phyloP scores from a whole-genome alignment of 2,113 vertebrate genomes.

The Brachypteracias leptosomus region DNA sequence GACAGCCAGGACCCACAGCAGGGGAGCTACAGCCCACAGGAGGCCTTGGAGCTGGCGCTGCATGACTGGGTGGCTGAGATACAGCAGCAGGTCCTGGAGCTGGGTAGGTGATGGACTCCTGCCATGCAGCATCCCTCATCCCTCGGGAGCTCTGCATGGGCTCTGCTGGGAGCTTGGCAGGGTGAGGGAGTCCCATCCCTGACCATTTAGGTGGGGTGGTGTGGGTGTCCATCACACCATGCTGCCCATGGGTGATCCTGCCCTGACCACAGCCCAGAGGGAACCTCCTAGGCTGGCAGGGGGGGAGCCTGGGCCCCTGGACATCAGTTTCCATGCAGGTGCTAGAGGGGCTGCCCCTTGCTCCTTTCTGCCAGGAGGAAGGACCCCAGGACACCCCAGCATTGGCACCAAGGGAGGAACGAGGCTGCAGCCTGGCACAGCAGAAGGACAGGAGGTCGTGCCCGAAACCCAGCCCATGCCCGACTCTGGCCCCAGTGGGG shows the following conservation, averaged over 20 bases:
- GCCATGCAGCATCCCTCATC: accelerated
- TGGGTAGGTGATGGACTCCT: conserved; percentile 63
- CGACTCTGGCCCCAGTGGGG: accelerated
- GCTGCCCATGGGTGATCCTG: neutral
- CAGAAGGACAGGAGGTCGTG: neutral
- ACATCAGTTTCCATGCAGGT: neutral
- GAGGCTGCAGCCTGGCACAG: neutral
- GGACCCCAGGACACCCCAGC: neutral
- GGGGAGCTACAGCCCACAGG: conserved; percentile 76
- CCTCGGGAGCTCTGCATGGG: accelerated
- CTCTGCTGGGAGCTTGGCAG: neutral
- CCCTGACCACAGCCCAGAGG: accelerated
- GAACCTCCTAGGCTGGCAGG: neutral
- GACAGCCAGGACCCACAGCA: neutral
- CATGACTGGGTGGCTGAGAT: conserved; percentile 85
- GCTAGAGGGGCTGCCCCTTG: neutral
- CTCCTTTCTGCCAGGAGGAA: conserved; percentile 20
- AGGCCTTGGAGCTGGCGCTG: conserved; percentile 78
- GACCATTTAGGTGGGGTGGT: neutral
- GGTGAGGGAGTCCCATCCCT: neutral
- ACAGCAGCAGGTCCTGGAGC: conserved; percentile 74
- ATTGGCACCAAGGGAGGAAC: neutral
- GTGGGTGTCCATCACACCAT: accelerated
- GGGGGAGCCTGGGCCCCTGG: accelerated
- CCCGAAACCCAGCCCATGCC: accelerated